These are phyloP conservation scores for Callopanchax toddi DNA, from an alignment of 2,113 vertebrate genomes.

Conservation along the genomic window DNA sequence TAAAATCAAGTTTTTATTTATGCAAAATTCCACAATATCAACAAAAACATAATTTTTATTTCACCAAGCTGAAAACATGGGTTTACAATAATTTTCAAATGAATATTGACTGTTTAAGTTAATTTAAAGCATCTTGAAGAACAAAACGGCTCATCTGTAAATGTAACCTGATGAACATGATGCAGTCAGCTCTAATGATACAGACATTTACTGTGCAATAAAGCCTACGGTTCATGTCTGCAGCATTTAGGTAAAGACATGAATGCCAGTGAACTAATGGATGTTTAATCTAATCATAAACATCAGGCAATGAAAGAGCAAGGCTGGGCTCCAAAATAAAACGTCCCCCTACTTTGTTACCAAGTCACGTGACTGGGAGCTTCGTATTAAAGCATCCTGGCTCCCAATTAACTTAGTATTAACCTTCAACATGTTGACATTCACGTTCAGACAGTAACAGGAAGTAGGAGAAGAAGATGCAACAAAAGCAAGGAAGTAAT, in stretches of 20 bases:
- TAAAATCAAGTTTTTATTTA: no score
- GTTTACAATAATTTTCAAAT: no score
- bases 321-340: conserved; percentile 41
- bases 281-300: conserved; percentile 68
- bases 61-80: no score
- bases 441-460: conserved; percentile 27
- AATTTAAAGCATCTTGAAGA: neutral
- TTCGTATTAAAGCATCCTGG: conserved; percentile 29
- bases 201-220: neutral
- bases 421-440: conserved; percentile 63
- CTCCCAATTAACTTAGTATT: conserved; percentile 54
- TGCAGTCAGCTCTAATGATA: neutral
- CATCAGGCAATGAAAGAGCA: conserved; percentile 58
- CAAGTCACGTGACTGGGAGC: conserved; percentile 10
- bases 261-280: conserved; percentile 70
- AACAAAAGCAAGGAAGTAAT: conserved; percentile 16
- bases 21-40: no score
- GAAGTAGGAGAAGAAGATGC: conserved; percentile 5
- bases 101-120: no score
- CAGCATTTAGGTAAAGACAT: conserved; percentile 52
- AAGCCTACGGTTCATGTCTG: neutral
- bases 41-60: no score
- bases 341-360: conserved; percentile 34
- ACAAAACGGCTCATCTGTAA: neutral
- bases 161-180: neutral